These are phyloP conservation scores for Crotalus helleri DNA, from an alignment of 2,113 vertebrate species.

Conservation along the genomic window DNA sequence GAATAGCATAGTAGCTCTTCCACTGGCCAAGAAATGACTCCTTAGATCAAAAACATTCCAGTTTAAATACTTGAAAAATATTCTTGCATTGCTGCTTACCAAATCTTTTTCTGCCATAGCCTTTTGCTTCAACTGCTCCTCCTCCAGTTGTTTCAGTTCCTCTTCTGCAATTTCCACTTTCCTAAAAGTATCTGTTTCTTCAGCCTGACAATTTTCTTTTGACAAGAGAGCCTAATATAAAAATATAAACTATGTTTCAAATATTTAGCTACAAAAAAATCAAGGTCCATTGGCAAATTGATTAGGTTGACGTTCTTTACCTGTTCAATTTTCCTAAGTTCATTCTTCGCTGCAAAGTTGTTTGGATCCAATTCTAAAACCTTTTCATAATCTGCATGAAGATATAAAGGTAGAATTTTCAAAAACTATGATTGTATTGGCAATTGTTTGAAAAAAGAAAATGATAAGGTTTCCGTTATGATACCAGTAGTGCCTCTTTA, in stretches of 20 bases:
- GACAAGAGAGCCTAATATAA: conserved; percentile 62
- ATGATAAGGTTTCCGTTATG: background rate
- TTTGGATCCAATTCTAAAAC: conserved; percentile 83
- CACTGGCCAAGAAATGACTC: background rate
- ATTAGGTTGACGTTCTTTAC: conserved; percentile 59
- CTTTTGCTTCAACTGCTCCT: conserved; percentile 81
- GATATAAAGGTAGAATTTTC: background rate
- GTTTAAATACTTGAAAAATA: background rate
- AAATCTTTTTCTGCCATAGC: conserved; percentile 88
- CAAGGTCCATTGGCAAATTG: background rate
- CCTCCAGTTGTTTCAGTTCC: conserved; percentile 63
- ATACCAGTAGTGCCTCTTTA: background rate
- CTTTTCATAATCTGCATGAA: conserved; percentile 84
- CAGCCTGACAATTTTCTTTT: conserved; percentile 43
- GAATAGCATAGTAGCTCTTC: background rate
- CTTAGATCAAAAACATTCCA: background rate
- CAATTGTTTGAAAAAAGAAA: background rate
- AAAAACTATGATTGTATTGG: background rate
- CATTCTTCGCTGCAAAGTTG: conserved; percentile 84
- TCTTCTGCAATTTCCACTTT: conserved; percentile 38
- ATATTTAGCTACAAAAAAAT: background rate
- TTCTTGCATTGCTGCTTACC: conserved; percentile 64
- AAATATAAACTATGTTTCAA: background rate
- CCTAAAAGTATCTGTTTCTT: conserved; percentile 28
- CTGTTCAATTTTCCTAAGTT: conserved; percentile 83